These are phyloP conservation scores for Paralichthys olivaceus DNA, from an alignment of 2,113 vertebrate genomes.

Conservation along the genomic window DNA sequence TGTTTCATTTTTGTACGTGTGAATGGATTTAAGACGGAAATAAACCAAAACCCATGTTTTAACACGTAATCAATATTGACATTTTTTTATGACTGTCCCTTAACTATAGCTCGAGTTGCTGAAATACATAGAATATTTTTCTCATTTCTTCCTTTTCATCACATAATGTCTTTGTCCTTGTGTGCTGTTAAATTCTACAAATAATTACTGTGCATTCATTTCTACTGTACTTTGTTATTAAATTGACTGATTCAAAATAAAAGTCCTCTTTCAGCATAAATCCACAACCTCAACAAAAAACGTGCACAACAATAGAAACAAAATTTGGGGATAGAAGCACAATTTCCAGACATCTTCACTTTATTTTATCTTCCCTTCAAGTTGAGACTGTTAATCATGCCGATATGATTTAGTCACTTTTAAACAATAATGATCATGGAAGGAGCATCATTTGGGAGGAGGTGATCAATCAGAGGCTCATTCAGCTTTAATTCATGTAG, in stretches of 20 bases:
- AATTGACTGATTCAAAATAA: not conserved
- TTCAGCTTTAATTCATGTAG: slow-evolving; percentile 89
- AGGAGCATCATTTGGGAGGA: slow-evolving; percentile 80
- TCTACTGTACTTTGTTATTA: not conserved
- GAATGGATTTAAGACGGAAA: not conserved
- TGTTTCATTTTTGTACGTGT: not conserved
- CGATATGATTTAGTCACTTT: slow-evolving; percentile 85
- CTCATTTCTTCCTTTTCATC: not conserved
- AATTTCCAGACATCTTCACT: slow-evolving; percentile 50
- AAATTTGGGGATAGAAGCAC: slow-evolving; percentile 30
- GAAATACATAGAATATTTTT: too few relatives aligned
- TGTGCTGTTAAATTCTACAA: not conserved
- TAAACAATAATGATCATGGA: slow-evolving; percentile 83
- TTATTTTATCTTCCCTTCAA: slow-evolving; percentile 68
- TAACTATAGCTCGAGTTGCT: not conserved
- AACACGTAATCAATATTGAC: too few relatives aligned
- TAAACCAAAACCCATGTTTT: too few relatives aligned
- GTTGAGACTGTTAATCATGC: slow-evolving; percentile 80
- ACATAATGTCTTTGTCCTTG: not conserved
- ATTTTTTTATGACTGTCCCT: not conserved
- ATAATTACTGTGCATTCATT: not conserved
- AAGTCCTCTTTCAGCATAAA: not conserved
- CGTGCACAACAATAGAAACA: slow-evolving; percentile 10
- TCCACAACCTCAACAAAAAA: slow-evolving; percentile 4
- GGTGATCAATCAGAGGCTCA: slow-evolving; percentile 85